phyloP scores from a whole-genome alignment of 2,113 vertebrate genomes.

The Labeo catla region DNA sequence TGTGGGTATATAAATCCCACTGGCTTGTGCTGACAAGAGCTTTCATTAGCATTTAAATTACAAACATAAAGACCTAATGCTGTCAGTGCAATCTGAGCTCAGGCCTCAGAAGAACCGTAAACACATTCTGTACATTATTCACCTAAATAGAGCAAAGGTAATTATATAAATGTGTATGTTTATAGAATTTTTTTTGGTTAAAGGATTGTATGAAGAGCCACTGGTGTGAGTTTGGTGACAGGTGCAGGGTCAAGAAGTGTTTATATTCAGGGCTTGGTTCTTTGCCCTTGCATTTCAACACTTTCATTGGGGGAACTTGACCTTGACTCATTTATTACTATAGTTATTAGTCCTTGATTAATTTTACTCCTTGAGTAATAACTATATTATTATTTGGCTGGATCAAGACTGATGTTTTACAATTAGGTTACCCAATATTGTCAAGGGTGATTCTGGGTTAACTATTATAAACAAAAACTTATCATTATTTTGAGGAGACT shows the following conservation, averaged over 20 bases:
- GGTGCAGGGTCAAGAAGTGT: constrained; percentile 23
- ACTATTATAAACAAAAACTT: too few relatives aligned
- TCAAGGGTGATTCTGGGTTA: too few relatives aligned
- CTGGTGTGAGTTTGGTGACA: neutral
- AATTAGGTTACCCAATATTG: too few relatives aligned
- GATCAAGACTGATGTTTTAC: too few relatives aligned
- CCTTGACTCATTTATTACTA: neutral
- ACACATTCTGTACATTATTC: neutral
- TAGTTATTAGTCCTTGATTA: neutral
- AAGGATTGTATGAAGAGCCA: neutral
- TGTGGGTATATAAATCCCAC: constrained; percentile 67
- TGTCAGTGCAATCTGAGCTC: constrained; percentile 36
- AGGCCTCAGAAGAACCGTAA: neutral
- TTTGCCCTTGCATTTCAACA: constrained; percentile 26
- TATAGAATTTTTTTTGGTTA: neutral
- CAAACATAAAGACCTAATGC: constrained; percentile 52
- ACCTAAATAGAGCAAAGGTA: neutral
- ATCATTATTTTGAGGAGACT: too few relatives aligned
- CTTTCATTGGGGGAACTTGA: neutral
- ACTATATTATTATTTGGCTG: too few relatives aligned
- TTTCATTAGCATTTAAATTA: constrained; percentile 72
- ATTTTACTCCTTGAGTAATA: neutral
- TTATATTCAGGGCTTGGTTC: constrained; percentile 7
- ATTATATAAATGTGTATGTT: constrained; percentile 3
- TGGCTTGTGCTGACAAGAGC: constrained; percentile 67